Conservation (phyloP, 2,113 vertebrate genomes). For the Anarhynchus alexandrinus region DNA sequence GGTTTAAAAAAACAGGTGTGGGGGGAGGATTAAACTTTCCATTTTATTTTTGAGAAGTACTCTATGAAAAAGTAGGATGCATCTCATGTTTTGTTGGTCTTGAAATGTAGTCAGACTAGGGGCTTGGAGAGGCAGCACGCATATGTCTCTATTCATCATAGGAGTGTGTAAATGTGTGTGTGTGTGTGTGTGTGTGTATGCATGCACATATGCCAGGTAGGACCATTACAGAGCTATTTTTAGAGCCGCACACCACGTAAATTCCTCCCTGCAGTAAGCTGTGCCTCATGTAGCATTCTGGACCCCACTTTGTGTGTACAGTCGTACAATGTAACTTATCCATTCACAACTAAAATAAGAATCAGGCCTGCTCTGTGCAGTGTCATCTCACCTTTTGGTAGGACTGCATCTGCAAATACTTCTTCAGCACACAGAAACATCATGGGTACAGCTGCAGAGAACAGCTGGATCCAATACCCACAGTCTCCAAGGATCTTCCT, state of each 20-base stretch:
- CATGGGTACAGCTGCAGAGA: not conserved
- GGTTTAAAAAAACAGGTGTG: not conserved
- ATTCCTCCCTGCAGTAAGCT: not conserved
- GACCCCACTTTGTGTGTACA: not conserved
- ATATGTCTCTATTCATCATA: not conserved
- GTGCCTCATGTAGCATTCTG: not conserved
- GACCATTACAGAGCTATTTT: not conserved
- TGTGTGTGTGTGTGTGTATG: not conserved
- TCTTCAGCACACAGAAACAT: not conserved
- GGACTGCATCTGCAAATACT: not conserved
- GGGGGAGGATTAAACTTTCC: not conserved
- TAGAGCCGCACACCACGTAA: not conserved
- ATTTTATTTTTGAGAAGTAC: slow-evolving; percentile 1
- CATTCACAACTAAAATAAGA: not conserved
- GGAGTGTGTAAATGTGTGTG: not conserved
- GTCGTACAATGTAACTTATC: not conserved
- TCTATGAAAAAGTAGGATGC: not conserved
- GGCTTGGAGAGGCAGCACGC: not conserved
- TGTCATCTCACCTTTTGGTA: not conserved
- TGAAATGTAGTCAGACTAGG: not conserved
- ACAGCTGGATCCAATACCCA: not conserved
- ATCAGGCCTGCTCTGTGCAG: not conserved
- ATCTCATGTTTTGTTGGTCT: not conserved
- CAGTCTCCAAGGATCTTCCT: not conserved
- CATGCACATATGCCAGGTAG: not conserved